phyloP scores from a whole-genome alignment of 2,113 vertebrate genomes.

The Eulemur rufifrons region DNA sequence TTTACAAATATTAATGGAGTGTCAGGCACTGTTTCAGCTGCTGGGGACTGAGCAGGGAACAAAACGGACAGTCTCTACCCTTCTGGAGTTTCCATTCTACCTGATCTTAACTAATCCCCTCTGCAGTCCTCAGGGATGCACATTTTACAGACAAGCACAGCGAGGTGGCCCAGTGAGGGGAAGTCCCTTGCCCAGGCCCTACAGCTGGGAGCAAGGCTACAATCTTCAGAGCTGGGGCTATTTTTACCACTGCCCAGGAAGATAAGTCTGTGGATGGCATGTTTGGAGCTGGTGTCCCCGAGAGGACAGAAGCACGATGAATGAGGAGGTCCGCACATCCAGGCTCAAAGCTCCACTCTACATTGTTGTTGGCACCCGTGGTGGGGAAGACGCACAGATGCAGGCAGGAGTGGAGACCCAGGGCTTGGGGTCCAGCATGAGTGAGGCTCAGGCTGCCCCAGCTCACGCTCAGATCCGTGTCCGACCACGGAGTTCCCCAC shows the following conservation, averaged over 20 bases:
- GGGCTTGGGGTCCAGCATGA: neutral
- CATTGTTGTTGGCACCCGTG: neutral
- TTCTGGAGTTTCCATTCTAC: slow-evolving; percentile 52
- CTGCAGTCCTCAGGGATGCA: neutral
- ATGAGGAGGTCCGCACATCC: neutral
- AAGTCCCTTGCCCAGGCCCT: neutral
- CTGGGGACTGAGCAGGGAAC: slow-evolving; percentile 50
- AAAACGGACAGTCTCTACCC: slow-evolving; percentile 40
- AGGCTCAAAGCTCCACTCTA: neutral
- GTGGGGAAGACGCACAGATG: neutral
- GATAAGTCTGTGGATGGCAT: neutral
- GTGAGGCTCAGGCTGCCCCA: neutral
- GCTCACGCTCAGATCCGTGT: neutral
- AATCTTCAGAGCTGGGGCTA: neutral
- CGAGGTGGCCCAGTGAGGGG: neutral
- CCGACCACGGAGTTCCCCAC: neutral
- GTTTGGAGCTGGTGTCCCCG: neutral
- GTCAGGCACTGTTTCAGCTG: slow-evolving; percentile 59
- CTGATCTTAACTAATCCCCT: slow-evolving; percentile 17
- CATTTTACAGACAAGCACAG: neutral
- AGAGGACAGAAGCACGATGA: neutral
- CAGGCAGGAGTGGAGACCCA: neutral
- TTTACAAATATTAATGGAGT: slow-evolving; percentile 65
- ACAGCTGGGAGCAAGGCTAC: neutral
- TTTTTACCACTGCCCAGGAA: neutral